phyloP scores from a whole-genome alignment of 2,888 invertebrate genomes.

The Camponotus fellah region DNA sequence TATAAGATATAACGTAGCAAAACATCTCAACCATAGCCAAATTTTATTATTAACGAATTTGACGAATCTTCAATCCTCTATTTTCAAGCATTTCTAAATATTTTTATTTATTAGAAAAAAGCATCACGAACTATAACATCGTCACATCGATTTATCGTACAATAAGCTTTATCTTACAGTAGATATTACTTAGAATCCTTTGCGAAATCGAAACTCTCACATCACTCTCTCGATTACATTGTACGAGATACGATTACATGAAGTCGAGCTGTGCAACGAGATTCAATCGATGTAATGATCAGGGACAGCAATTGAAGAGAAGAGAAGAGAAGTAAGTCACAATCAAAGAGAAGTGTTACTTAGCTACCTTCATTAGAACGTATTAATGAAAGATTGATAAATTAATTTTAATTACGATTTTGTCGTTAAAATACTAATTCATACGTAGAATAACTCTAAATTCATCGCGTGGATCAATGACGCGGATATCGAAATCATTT shows the following conservation, averaged over 20 bases:
- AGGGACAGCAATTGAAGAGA: conserved; percentile 34
- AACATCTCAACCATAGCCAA: neutral
- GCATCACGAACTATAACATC: neutral
- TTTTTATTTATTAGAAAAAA: neutral
- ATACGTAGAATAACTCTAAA: neutral
- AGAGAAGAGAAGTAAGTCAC: conserved; percentile 44
- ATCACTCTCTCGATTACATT: conserved; percentile 17
- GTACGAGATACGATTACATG: conserved; percentile 25
- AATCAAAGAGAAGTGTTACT: conserved; percentile 54
- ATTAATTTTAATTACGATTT: conserved; percentile 30
- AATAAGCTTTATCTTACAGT: conserved; percentile 1
- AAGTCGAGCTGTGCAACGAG: conserved; percentile 20
- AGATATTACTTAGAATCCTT: neutral
- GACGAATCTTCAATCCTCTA: neutral
- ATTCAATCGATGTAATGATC: conserved; percentile 19
- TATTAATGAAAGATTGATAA: conserved; percentile 11
- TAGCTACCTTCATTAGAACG: conserved; percentile 1
- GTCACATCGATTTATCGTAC: neutral
- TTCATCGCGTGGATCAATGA: too few species aligned
- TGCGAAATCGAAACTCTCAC: conserved; percentile 12
- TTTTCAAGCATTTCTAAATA: neutral
- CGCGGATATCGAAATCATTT: neutral
- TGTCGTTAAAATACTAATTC: neutral
- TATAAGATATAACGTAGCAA: neutral
- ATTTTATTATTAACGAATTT: neutral